Evolutionary conservation across 2,888 invertebrate species (phyloP), one percentile per base, ranked within the genome.

Genomic region (Seira sanloemensis): DNA sequence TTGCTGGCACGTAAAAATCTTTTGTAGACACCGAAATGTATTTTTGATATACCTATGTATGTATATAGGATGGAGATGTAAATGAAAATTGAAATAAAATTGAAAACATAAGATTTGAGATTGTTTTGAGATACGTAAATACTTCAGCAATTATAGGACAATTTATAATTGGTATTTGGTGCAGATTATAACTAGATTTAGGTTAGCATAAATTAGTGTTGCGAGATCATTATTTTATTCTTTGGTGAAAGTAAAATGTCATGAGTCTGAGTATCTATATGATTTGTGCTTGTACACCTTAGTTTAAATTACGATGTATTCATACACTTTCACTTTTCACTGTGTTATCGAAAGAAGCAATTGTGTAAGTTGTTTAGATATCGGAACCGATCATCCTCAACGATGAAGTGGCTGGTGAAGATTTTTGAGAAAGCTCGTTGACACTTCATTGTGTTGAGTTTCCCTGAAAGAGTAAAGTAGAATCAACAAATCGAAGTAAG

Each of bases 381-480:
- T 7, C n/a, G 21, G 16, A 67, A 25, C 4, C 1, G 5, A 62
- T 62, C n/a, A 50, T 74, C 58, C 62, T 76, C 26, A 85, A 54
- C 76, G 72, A 24, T 75, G 82, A 19, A 86, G 78, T 0, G 82
- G 85, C 75, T 88, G 88, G 76, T 88, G 89, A 54, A 89, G 82
- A 86, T 86, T 88, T 66, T 81, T 84, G 25, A 89, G 87, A 75
- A 88, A 89, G 54, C 83, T 87, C 65, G 89, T 80, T 12, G 88
- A 86, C 50, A 88, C 88, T 73, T 88, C 89, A 65, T 88, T 88
- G 69, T 89, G 89, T 62, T 89, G 89, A 19, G 89, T 89, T 77
- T 89, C 89, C 65, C 89, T 88, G 79, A 4, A 86, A 79, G 67
- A 73, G 25, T 27, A 50, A 75, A 75, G 12, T 12, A 37, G 37